A percentile compares a stretch with the other conserved stretches of the same genome.
These are phyloP conservation scores for Drosophila buzzatii DNA, from an alignment of 2,888 invertebrate genomes.

Conservation along the genomic window DNA sequence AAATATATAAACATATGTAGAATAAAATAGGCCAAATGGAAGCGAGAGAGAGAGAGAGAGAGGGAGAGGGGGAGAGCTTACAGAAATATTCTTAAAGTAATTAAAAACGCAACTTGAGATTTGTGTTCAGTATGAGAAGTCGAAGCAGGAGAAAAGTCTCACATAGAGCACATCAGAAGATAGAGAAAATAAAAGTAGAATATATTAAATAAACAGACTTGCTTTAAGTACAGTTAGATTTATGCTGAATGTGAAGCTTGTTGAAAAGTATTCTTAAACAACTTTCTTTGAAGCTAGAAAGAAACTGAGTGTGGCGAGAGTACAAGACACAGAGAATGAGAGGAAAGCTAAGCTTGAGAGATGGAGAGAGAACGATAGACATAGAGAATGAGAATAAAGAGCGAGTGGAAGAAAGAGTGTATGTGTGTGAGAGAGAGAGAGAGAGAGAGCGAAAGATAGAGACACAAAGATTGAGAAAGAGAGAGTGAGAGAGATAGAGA, in stretches of 20 bases:
- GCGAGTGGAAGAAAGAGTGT: neutral
- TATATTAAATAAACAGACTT: neutral
- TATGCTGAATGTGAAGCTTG: neutral
- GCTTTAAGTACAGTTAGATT: neutral
- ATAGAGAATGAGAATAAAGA: neutral
- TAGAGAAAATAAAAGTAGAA: neutral
- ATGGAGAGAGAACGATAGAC: neutral
- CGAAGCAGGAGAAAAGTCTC: too few relatives aligned
- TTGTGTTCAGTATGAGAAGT: neutral
- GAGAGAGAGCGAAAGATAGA: neutral
- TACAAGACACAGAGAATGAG: neutral
- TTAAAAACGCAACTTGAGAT: constrained; percentile 1
- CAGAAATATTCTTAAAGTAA: neutral
- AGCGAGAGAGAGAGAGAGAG: neutral
- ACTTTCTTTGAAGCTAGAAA: too few relatives aligned
- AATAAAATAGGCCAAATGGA: constrained; percentile 21
- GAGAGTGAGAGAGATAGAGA: too few relatives aligned
- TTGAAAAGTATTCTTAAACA: neutral
- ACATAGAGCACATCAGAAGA: neutral
- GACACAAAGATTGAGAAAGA: too few relatives aligned
- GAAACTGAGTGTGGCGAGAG: neutral
- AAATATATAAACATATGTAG: neutral
- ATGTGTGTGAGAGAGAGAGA: neutral
- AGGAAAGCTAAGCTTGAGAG: too few relatives aligned
- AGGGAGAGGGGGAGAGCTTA: neutral